Evolutionary conservation across 2,888 invertebrate genomes (phyloP).

Genomic region (Oxystoma pomonae): DNA sequence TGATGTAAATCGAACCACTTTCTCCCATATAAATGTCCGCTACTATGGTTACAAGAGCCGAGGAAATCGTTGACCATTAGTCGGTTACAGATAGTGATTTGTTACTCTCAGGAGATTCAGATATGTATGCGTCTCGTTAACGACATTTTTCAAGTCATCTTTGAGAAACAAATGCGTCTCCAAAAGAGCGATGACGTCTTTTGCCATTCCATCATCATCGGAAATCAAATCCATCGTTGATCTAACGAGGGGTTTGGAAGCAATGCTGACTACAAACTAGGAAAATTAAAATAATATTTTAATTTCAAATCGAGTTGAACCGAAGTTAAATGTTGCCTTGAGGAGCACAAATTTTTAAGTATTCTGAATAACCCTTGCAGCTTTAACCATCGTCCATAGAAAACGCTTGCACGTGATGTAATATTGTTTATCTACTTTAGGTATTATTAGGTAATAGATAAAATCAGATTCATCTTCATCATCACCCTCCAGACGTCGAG

Average conservation of each 20-base stretch:
- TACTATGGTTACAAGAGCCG: background rate
- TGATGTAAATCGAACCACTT: conserved; percentile 45
- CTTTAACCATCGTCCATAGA: no score
- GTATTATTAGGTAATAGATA: no score
- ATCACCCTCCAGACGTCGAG: no score
- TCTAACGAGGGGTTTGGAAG: background rate
- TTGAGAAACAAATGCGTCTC: background rate
- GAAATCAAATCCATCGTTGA: background rate
- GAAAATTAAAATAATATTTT: no score
- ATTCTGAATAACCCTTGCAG: no score
- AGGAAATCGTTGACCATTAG: background rate
- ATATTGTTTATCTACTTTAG: no score
- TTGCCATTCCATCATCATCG: background rate
- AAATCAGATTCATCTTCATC: no score
- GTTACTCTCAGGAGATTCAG: background rate
- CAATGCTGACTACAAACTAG: background rate
- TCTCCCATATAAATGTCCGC: conserved; percentile 29
- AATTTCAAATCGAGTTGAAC: no score
- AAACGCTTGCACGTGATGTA: no score
- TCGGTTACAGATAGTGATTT: background rate
- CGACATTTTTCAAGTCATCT: background rate
- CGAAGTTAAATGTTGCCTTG: no score
- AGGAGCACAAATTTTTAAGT: no score
- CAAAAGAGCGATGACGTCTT: background rate
- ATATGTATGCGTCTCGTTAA: background rate